phyloP scores from a whole-genome alignment of 2,888 invertebrate species.

The Andrena bicolor region DNA sequence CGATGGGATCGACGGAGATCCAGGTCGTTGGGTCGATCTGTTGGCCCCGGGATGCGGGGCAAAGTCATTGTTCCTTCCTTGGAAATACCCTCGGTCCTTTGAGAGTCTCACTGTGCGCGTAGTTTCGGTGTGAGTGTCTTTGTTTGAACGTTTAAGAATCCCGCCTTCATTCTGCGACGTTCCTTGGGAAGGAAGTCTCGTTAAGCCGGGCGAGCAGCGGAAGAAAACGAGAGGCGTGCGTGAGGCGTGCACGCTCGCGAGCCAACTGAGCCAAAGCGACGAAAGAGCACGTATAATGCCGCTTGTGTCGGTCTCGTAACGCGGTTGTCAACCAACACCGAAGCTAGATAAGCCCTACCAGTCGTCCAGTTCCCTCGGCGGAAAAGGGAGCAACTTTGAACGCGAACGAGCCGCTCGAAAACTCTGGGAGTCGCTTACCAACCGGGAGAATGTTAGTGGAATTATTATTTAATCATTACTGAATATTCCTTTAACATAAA shows the following conservation, averaged over 20 bases:
- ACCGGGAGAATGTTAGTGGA: neutral
- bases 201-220: constrained; percentile 3
- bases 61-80: constrained; percentile 21
- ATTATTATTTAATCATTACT: too few relatives aligned
- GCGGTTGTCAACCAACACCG: constrained; percentile 78
- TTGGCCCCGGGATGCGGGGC: neutral
- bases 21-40: constrained; percentile 13
- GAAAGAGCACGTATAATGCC: constrained; percentile 76
- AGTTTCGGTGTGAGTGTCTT: neutral
- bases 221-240: constrained; percentile 63
- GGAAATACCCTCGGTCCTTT: neutral
- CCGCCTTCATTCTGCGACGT: neutral
- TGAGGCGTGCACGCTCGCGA: constrained; percentile 75
- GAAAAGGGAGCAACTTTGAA: constrained; percentile 40
- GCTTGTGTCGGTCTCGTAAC: constrained; percentile 70
- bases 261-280: constrained; percentile 79
- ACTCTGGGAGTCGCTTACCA: neutral
- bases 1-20: neutral
- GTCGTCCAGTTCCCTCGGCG: constrained; percentile 34
- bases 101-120: neutral
- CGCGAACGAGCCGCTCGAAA: neutral
- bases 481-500: too few relatives aligned
- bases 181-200: neutral
- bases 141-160: neutral
- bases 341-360: constrained; percentile 79